These are phyloP conservation scores for Erynnis tages DNA, from an alignment of 2,888 invertebrate genomes.

Conservation along the genomic window DNA sequence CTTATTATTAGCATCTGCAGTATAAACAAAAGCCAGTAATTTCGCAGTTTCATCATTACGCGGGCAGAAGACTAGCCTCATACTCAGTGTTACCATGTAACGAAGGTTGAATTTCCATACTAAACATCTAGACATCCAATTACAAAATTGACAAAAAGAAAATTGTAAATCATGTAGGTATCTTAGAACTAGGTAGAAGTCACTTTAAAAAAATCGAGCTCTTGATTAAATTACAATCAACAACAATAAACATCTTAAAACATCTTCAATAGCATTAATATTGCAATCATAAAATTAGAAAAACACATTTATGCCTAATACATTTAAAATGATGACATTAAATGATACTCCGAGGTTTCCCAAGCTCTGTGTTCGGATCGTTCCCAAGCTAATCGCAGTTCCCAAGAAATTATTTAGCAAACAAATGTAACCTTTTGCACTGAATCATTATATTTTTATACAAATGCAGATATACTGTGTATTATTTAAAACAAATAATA, in stretches of 20 bases:
- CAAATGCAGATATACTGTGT: not conserved
- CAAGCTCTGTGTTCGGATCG: slow-evolving; percentile 7
- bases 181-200: too few species aligned
- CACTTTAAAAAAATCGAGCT: too few species aligned
- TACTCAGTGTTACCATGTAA: too few species aligned
- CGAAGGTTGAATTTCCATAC: too few species aligned
- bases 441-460: slow-evolving; percentile 9
- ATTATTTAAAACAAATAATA: not conserved
- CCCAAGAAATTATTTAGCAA: slow-evolving; percentile 23
- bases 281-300: not conserved
- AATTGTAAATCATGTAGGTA: too few species aligned
- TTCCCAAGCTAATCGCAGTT: slow-evolving; percentile 25
- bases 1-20: too few species aligned
- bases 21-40: slow-evolving; percentile 5
- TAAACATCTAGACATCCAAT: too few species aligned
- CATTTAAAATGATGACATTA: slow-evolving; percentile 21
- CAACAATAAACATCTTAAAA: too few species aligned
- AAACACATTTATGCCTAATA: slow-evolving; percentile 9
- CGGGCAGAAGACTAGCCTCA: slow-evolving; percentile 6
- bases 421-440: slow-evolving; percentile 23
- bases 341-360: slow-evolving; percentile 8
- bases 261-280: too few species aligned
- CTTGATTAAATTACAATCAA: too few species aligned
- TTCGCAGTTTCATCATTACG: slow-evolving; percentile 11
- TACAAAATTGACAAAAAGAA: too few species aligned